phyloP scores from a whole-genome alignment of 2,797 vertebrate species.

The Xerus rutilus region DNA sequence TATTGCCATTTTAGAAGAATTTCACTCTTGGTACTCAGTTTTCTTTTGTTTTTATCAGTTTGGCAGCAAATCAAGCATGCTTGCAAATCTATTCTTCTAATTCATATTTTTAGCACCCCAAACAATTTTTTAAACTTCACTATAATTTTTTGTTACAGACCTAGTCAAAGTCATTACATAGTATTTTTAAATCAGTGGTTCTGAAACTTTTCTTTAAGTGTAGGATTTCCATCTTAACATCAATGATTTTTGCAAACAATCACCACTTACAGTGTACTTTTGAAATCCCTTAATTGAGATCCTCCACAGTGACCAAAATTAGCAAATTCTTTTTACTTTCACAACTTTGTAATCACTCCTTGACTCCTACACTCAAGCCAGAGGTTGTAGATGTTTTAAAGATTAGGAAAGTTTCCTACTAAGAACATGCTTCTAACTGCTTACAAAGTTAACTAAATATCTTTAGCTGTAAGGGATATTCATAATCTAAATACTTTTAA shows the following conservation, averaged over 20 bases:
- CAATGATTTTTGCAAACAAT: constrained; percentile 34
- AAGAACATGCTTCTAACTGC: constrained; percentile 39
- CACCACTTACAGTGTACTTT: background rate
- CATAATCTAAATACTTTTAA: constrained; percentile 54
- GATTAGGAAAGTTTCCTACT: constrained; percentile 62
- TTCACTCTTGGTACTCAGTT: constrained; percentile 45
- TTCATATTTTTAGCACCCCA: constrained; percentile 46
- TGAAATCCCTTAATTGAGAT: constrained; percentile 52
- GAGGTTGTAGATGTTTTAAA: constrained; percentile 50
- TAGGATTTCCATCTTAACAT: constrained; percentile 26
- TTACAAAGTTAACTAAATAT: constrained; percentile 52
- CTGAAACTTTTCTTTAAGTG: constrained; percentile 2
- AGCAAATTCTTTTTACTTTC: constrained; percentile 44
- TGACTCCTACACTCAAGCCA: background rate
- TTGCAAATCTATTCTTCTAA: constrained; percentile 42
- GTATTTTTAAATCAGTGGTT: background rate
- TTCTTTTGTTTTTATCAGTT: constrained; percentile 44
- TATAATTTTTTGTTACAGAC: constrained; percentile 6
- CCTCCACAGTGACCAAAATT: constrained; percentile 24
- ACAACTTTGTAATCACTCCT: constrained; percentile 32
- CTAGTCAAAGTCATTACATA: constrained; percentile 37
- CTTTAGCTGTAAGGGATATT: constrained; percentile 37
- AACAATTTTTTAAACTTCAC: constrained; percentile 32
- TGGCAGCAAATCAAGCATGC: constrained; percentile 36
- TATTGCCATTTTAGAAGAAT: constrained; percentile 42